Percentiles rank a stretch among this genome's conserved stretches.
Evolutionary conservation across 2,888 invertebrate genomes (phyloP).

Genomic region (Dusona sp.): DNA sequence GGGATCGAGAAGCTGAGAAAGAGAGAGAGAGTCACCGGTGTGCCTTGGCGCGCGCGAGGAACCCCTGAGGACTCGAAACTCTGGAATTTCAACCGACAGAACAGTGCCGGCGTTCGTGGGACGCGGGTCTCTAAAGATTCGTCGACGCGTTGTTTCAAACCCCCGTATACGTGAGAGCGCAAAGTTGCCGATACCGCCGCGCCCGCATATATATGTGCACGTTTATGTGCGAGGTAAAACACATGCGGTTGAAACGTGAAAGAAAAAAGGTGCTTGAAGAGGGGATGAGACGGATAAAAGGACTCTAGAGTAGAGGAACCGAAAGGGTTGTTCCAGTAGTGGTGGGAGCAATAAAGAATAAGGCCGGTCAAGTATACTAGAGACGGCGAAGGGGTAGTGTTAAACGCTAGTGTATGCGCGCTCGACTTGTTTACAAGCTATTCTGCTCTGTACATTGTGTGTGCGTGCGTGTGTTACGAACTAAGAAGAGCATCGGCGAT

Average conservation of each 20-base stretch:
- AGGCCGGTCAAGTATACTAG: slow-evolving; percentile 36
- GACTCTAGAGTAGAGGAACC: slow-evolving; percentile 36
- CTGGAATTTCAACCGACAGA: slow-evolving; percentile 82
- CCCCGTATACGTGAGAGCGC: slow-evolving; percentile 34
- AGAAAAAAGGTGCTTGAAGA: slow-evolving; percentile 14
- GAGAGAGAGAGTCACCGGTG: slow-evolving; percentile 71
- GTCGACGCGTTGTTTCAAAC: slow-evolving; percentile 42
- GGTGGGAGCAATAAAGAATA: slow-evolving; percentile 49
- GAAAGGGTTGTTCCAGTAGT: slow-evolving; percentile 15
- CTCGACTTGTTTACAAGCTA: slow-evolving; percentile 66
- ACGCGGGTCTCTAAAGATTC: slow-evolving; percentile 75
- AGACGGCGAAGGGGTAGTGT: slow-evolving; percentile 17
- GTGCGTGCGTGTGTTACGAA: slow-evolving; percentile 10
- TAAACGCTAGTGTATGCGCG: slow-evolving; percentile 28
- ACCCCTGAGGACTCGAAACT: slow-evolving; percentile 79
- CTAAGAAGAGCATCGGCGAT: slow-evolving; percentile 53
- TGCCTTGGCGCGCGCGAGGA: slow-evolving; percentile 79
- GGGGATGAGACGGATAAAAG: slow-evolving; percentile 46
- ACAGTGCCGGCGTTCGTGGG: slow-evolving; percentile 79
- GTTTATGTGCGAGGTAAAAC: neutral
- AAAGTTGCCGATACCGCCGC: slow-evolving; percentile 19
- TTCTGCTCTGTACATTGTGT: slow-evolving; percentile 19
- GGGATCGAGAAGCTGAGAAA: slow-evolving; percentile 34
- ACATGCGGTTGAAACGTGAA: slow-evolving; percentile 4
- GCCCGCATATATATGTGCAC: slow-evolving; percentile 9